Evolutionary conservation across 1,140 invertebrate genomes (phyloP), one percentile per base, ranked within the genome.

Genomic region (Pomacea maculata): DNA sequence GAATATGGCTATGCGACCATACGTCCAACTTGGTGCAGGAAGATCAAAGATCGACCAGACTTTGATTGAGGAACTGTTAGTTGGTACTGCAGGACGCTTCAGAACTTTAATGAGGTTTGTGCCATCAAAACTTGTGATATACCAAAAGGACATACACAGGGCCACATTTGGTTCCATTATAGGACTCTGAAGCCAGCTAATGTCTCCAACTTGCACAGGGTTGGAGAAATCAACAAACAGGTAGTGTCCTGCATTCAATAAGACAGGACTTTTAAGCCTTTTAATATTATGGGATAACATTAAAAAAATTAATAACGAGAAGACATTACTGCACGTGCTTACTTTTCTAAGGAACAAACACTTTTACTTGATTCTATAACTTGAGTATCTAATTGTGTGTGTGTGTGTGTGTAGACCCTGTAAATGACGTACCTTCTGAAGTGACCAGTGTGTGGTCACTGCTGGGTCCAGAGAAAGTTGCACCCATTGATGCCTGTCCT

Each of bases 391-490:
- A 57, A 25, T 25, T 61, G 61, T 61, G 15, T 61, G 57, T 61
- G 57, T 61, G 7, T 17, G 15, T 25, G 25, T 25, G 25, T 25
- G 25, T 25, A 25, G 65, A 19, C 1, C 6, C 25, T 57, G n/a
- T 25, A 80, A 15, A 15, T 52, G 15, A 2, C 61, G 19, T 75
- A 85, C 85, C 85, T 79, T 54, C 29, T 70, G 75, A 45, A 64
- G 70, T 82, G 19, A 74, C 81, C 19, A 76, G 68, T n/a, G 89
- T 89, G 80, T 89, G 89, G 80, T 90, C 89, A 57, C 57, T 79
- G 61, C 78, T 80, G 45, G 90, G 90, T 75, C 89, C 89, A 64
- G 88, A 89, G 55, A 82, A 84, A 19, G 45, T 25, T 52, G 84
- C 85, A n/a, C 64, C 25, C 12, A 87, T 89, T 54, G 52, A 15